phyloP scores from a whole-genome alignment of 2,797 vertebrate genomes.

The Neopelma chrysocephalum region DNA sequence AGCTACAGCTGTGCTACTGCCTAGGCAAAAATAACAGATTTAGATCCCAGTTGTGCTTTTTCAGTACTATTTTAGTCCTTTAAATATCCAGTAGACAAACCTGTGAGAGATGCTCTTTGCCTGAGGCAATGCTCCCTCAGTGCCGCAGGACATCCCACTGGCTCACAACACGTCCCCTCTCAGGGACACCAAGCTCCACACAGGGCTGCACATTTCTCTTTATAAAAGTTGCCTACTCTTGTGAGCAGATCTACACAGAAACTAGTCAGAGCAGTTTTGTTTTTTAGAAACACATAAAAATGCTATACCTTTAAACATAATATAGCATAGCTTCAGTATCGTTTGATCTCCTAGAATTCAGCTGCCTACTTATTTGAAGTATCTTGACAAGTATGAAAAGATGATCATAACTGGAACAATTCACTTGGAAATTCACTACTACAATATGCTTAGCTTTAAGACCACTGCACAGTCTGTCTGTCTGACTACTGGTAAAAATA shows the following conservation, averaged over 20 bases:
- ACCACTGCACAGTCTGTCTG: not conserved
- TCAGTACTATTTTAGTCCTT: not conserved
- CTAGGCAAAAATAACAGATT: not conserved
- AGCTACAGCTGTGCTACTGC: not conserved
- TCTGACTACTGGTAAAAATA: not conserved
- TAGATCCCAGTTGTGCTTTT: not conserved
- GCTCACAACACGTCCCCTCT: fast-evolving
- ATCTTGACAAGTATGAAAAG: not conserved
- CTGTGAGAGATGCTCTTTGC: not conserved
- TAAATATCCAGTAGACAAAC: not conserved
- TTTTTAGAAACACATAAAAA: not conserved
- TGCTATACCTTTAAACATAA: not conserved
- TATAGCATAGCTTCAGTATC: fast-evolving
- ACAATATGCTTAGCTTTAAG: not conserved
- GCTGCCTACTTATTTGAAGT: not conserved
- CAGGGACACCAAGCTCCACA: not conserved
- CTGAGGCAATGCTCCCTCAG: not conserved
- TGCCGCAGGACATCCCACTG: not conserved
- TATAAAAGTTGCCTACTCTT: not conserved
- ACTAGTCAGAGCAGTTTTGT: not conserved
- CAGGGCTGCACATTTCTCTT: fast-evolving
- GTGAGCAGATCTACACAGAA: not conserved
- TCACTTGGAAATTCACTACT: not conserved
- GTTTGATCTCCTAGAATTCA: not conserved
- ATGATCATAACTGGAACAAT: not conserved